Evolutionary conservation across 2,113 vertebrate genomes (phyloP).

Genomic region (Leptosomus discolor): DNA sequence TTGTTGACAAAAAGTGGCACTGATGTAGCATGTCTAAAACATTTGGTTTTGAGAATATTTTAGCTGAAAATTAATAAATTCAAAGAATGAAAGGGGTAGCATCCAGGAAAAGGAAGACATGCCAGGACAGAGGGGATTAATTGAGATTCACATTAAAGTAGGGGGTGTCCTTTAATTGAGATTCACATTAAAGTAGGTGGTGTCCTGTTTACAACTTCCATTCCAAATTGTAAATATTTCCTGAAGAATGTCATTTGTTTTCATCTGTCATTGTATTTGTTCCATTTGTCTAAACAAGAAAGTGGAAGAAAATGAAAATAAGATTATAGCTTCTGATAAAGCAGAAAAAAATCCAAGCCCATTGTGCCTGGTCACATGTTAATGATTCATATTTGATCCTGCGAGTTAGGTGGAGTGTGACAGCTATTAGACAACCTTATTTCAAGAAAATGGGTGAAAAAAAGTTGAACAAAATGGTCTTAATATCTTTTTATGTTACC

Average conservation of each 20-base stretch:
- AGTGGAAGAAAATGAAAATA: neutral
- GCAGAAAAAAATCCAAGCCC: neutral
- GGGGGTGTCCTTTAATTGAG: neutral
- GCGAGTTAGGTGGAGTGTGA: neutral
- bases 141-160: neutral
- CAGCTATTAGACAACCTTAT: neutral
- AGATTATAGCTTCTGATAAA: neutral
- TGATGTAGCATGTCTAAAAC: neutral
- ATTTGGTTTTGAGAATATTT: neutral
- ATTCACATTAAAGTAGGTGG: neutral
- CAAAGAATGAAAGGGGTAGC: neutral
- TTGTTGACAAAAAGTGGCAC: neutral
- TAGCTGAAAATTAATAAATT: neutral
- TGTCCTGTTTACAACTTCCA: neutral
- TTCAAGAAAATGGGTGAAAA: neutral
- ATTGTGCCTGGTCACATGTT: neutral
- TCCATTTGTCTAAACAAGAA: neutral
- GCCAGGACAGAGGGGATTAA: neutral
- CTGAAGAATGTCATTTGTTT: neutral
- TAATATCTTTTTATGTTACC: neutral
- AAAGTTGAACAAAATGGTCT: neutral
- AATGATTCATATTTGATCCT: neutral
- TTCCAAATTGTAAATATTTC: neutral
- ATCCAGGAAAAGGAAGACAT: neutral
- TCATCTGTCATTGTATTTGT: neutral